Evolutionary conservation across 1,140 invertebrate genomes (phyloP).

Genomic region (Ectropis grisescens): DNA sequence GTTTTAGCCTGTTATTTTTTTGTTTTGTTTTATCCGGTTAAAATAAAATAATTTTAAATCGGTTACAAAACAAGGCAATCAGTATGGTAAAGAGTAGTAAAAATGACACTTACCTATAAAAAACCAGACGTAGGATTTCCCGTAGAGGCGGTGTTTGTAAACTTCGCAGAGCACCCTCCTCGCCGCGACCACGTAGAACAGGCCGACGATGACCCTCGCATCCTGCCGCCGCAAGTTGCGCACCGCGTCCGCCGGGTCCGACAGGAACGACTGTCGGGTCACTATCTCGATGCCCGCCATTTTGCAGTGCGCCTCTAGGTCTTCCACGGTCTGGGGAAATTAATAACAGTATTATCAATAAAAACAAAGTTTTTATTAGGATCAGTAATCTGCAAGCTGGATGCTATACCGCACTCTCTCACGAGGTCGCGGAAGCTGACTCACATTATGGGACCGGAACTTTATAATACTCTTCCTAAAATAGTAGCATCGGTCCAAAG

Average conservation of each 20-base stretch:
- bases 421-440: too few species aligned
- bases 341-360: constrained; percentile 2
- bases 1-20: too few species aligned
- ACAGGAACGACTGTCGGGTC: constrained; percentile 96
- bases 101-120: constrained; percentile 88
- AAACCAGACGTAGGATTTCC: constrained; percentile 98
- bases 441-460: too few species aligned
- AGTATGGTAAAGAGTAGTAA: too few species aligned
- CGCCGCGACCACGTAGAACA: constrained; percentile 98
- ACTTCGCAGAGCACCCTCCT: constrained; percentile 96
- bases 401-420: too few species aligned
- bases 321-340: constrained; percentile 90
- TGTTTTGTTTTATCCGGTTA: too few species aligned
- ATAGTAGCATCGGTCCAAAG: too few species aligned
- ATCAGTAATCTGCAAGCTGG: too few species aligned
- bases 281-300: constrained; percentile 94
- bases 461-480: too few species aligned
- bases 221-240: constrained; percentile 93
- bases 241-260: constrained; percentile 96
- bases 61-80: too few species aligned
- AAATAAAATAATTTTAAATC: too few species aligned
- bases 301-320: constrained; percentile 95
- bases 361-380: too few species aligned
- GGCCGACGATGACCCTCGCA: constrained; percentile 96
- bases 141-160: constrained; percentile 95